Evolutionary conservation across 2,888 invertebrate species (phyloP), one percentile per base, ranked within the genome.

Genomic region (Pristionchus maxplancki): DNA sequence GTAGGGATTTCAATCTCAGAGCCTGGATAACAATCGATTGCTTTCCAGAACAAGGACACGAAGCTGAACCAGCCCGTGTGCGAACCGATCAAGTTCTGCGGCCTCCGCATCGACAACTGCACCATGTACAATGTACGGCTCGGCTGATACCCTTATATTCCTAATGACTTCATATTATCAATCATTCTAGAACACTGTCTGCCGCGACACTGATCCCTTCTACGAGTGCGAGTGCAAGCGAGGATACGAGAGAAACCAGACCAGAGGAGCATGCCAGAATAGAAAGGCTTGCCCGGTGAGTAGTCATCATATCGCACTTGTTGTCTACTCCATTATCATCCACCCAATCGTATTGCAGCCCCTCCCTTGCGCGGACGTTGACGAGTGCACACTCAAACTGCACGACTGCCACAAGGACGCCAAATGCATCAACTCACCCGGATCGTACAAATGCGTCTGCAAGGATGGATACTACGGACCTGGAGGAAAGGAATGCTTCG

Each of bases 401-500:
- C 48, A 31, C 50, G 90, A 90, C 64, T 93, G 93, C 88, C 92
- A 93, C 31, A 48, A 87, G 37, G 89, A 93, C 64, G 90, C 93
- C 17, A 48, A 64, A n/a, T 93, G 93, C 88, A 71, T 82, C 44
- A 93, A 93, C 88, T 48, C 44, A 15, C 87, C 90, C 6, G 93
- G 93, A 31, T 89, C 90, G 4, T 93, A 87, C 89, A 31, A 53
- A 17, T 93, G 93, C 88, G 88, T 93, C 89, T 97, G 97, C 93
- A 95, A 96, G 67, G 95, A 95, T 11, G 97, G 97, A 0, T 96
- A 95, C 93, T 58, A 40, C 48, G 87, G 87, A 31, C 50, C 50
- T 24, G 44, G 71, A 15, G 71, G 85, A 58, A 71, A 71, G 34
- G n/a, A 87, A 28, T 87, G 86, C 71, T 50, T 40, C 71, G 86